Evolutionary conservation across 2,113 vertebrate genomes (phyloP).

Genomic region (Euleptes europaea): DNA sequence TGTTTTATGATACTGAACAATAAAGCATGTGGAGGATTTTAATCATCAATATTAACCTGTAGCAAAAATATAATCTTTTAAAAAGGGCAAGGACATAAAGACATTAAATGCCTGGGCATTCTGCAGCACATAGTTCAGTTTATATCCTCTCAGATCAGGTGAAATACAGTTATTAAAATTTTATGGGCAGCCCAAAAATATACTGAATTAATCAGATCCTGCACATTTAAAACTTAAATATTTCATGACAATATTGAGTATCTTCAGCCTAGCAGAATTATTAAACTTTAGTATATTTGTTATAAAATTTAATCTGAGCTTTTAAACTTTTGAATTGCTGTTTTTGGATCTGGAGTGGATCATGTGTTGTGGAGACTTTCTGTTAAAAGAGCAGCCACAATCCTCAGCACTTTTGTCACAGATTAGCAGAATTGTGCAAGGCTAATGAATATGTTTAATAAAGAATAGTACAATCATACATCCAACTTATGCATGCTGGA

Average conservation of each 20-base stretch:
- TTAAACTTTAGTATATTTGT: slow-evolving; percentile 59
- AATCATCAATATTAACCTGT: slow-evolving; percentile 61
- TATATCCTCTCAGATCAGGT: slow-evolving; percentile 72
- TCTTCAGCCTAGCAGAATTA: slow-evolving; percentile 69
- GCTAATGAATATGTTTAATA: slow-evolving; percentile 39
- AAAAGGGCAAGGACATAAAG: slow-evolving; percentile 62
- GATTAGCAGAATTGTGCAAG: slow-evolving; percentile 51
- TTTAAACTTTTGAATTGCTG: slow-evolving; percentile 46
- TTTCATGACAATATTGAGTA: slow-evolving; percentile 74
- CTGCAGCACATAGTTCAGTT: slow-evolving; percentile 60
- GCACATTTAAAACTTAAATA: slow-evolving; percentile 82
- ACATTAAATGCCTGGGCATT: slow-evolving; percentile 55
- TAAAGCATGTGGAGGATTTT: slow-evolving; percentile 43
- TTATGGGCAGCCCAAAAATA: slow-evolving; percentile 75
- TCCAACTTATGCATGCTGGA: background rate
- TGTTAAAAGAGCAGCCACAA: slow-evolving; percentile 38
- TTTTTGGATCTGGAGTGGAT: slow-evolving; percentile 26
- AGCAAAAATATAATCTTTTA: slow-evolving; percentile 64
- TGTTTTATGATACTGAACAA: slow-evolving; percentile 58
- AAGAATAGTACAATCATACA: background rate
- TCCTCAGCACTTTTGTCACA: slow-evolving; percentile 48
- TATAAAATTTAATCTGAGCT: slow-evolving; percentile 48
- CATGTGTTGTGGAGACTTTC: slow-evolving; percentile 29
- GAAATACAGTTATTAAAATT: slow-evolving; percentile 78
- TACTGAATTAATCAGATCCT: slow-evolving; percentile 80